Conservation (phyloP, 2,797 vertebrate genomes). For the Leptodactylus fallax region DNA sequence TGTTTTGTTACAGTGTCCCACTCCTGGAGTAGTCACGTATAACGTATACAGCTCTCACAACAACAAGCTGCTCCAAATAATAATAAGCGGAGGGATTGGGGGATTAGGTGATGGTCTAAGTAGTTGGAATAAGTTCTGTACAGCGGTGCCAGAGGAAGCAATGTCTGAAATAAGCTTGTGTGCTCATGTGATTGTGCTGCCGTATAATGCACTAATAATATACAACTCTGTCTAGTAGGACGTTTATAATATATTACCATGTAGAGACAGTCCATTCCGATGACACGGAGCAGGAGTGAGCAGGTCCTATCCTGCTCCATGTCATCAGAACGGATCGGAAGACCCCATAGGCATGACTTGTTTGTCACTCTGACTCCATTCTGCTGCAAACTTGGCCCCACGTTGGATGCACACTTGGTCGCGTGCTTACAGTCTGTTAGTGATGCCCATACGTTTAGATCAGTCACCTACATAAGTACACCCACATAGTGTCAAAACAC, state of each 20-base stretch:
- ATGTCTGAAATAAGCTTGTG: neutral
- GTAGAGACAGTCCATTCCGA: neutral
- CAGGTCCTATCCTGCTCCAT: too few relatives aligned
- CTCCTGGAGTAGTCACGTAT: neutral
- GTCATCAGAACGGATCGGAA: too few relatives aligned
- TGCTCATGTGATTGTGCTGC: neutral
- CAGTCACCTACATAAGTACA: too few relatives aligned
- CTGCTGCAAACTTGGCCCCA: too few relatives aligned
- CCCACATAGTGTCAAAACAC: too few relatives aligned
- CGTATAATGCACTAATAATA: neutral
- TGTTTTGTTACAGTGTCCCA: neutral
- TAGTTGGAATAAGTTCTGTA: neutral
- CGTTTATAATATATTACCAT: neutral
- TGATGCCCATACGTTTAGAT: too few relatives aligned
- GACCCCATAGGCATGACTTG: too few relatives aligned
- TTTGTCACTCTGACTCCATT: too few relatives aligned
- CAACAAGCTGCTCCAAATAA: slow-evolving; percentile 8
- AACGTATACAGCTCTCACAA: neutral
- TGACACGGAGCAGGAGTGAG: too few relatives aligned
- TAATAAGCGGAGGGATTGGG: neutral
- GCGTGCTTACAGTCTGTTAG: too few relatives aligned
- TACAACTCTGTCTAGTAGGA: neutral
- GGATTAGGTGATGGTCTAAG: neutral
- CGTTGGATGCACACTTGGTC: too few relatives aligned
- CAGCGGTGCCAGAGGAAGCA: neutral